Percentiles rank a stretch among this genome's conserved stretches.
These are phyloP conservation scores for Perizoma affinitatum DNA, from an alignment of 2,888 invertebrate species.

Conservation along the genomic window DNA sequence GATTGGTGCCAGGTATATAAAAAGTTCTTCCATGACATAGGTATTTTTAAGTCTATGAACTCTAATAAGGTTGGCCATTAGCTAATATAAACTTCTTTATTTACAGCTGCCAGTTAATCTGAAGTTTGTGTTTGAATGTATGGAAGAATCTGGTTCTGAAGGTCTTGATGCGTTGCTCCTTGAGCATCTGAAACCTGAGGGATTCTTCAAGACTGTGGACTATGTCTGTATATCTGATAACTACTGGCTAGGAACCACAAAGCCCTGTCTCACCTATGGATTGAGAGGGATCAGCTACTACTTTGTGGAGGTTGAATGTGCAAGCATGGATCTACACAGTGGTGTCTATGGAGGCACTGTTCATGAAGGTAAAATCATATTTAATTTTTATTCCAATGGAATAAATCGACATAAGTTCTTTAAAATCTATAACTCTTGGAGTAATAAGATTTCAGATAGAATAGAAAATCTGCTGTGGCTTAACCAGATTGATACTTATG, in stretches of 20 bases:
- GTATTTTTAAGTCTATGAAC: too few species aligned
- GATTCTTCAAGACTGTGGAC: constrained; percentile 93
- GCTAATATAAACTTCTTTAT: too few species aligned
- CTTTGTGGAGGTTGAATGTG: constrained; percentile 93
- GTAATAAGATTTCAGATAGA: too few species aligned
- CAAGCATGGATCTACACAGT: constrained; percentile 96
- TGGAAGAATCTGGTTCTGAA: constrained; percentile 99
- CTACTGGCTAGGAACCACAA: constrained; percentile 98
- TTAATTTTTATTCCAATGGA: background rate
- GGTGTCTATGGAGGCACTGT: constrained; percentile 98
- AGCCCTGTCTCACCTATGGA: constrained; percentile 98
- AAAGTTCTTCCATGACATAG: background rate
- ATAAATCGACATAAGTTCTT: too few species aligned
- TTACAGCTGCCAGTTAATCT: constrained; percentile 88
- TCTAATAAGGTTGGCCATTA: too few species aligned
- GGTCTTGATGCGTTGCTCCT: constrained; percentile 95
- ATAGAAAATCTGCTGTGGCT: too few species aligned
- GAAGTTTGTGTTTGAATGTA: constrained; percentile 97
- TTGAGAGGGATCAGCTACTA: constrained; percentile 97
- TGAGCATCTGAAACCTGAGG: constrained; percentile 81
- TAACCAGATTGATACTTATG: too few species aligned
- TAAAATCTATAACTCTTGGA: too few species aligned
- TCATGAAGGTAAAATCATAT: constrained; percentile 84
- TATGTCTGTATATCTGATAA: constrained; percentile 99
- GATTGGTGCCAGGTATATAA: too few species aligned